Base-by-base conservation (phyloP, 2,113 vertebrate species). In the Atherinomorus stipes region DNA sequence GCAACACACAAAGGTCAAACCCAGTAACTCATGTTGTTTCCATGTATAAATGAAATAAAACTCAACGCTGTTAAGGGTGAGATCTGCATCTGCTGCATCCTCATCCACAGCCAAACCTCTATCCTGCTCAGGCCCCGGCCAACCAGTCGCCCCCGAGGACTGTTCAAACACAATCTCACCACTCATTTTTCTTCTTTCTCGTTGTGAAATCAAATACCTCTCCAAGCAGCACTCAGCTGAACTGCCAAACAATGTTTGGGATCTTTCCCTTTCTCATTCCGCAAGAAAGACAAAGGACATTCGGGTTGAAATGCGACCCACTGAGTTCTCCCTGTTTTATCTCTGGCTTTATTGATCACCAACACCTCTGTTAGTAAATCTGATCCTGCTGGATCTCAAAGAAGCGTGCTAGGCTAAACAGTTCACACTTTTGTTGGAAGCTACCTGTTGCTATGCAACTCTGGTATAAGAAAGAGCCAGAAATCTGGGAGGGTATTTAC, bases 201-300 rank as follows among this genome's bases (percentile, higher is more conserved):
- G 53, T 89, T 88, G 86, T 75, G 88, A 89, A 89, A 91, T 90
- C 82, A 73, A 85, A 85, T 79, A 78, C 71, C 64, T 84, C 85
- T 85, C 63, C 68, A 66, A 88, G 75, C 68, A 85, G 58, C 65
- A 73, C 83, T 79, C 66, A 42, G 58, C 74, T 45, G 10, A 60
- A 80, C 77, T 74, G 83, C 85, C 84, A 88, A 88, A 86, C 63
- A 83, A 84, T 64, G 61, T 78, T 85, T 10, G 69, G 67, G 69
- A 59, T 53, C 23, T 52, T 85, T 89, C 57, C 67, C 49, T 22
- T 0, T 47, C 68, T 79, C 7, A 4, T 64, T 78, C 25, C 21
- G 50, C 40, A 53, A 84, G 50, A 65, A 31, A 58, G 56, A 82
- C 68, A 76, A 72, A 76, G 38, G 34, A 37, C n/a, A 25, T 83